Base-by-base conservation (phyloP, 2,797 vertebrate genomes). In the Acrossocheilus wenchowensis region DNA sequence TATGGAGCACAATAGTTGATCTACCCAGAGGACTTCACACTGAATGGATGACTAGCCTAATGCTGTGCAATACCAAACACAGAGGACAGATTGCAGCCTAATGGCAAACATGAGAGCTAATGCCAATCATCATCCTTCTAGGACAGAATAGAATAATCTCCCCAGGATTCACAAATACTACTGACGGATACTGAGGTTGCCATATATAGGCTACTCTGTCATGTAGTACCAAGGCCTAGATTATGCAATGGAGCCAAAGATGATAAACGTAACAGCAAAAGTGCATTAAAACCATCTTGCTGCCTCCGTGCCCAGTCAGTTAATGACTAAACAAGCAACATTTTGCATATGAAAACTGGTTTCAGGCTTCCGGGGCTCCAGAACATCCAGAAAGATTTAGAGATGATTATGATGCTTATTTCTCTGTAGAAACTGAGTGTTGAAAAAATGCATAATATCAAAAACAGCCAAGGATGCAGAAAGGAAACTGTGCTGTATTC, bases 101-200 rank as follows among this genome's bases (percentile, higher is more conserved):
- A 48, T 79, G 71, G 78, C 78, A 75, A 57, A 57, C 48, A 83
- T 68, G 78, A 85, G 77, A 77, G 60, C 71, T 85, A 45, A 87
- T 78, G 64, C 52, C 57, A 82, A 73, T 81, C 82, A 81, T 81
- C 78, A 85, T 69, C 48, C 66, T 81, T 85, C 83, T 54, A 68
- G 72, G 36, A 80, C 71, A 81, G 62, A 68, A 48, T 68, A 34
- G 15, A 68, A 52, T 68, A 81, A 68, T 81, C 79, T 68, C 45
- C 39, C 14, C 41, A 34, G 78, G 57, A 80, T 45, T 43, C 57
- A 79, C n/a, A 80, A 30, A 64, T 45, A 80, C 57, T 64, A 60
- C 78, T 45, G 41, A 80, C 48, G 52, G 48, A 82, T 57, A n/a
- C 66, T 57, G 50, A 82, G 66, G 14, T 43, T 82, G 48, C 68